Evolutionary conservation across 2,888 invertebrate genomes (phyloP), one percentile per base, ranked within the genome.

Genomic region (Craniophora ligustri): DNA sequence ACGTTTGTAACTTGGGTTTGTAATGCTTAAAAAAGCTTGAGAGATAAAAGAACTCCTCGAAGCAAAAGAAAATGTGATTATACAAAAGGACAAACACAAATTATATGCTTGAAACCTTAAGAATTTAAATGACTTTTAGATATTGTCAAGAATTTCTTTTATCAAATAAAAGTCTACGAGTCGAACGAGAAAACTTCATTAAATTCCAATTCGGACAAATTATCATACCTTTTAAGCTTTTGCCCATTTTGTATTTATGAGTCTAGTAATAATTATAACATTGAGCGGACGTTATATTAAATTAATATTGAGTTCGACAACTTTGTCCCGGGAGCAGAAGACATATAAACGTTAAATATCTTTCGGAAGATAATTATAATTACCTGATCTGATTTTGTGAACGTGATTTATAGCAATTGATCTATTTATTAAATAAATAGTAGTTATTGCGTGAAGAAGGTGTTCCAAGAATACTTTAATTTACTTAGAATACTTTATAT

Each of bases 191-290:
- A 58, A 57, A 44, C 53, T 62, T 67, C 53, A 71, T 65, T 65
- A 57, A 56, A 62, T 53, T 56, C 30, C 36, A 56, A 58, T 72
- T 72, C 47, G 13, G 7, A 38, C 30, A 62, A 56, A 67, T 71
- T 74, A 60, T 56, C 40, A 47, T 64, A 57, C 51, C 55, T 64
- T 54, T 50, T 58, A 50, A 54, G 50, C 39, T 35, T 57, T 56
- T 56, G 45, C 36, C 58, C 28, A 57, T 56, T 54, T 42, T 51
- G 13, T 58, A 18, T 45, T 57, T 40, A 47, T 51, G 38, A 32
- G 31, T 31, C 46, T 50, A 50, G 55, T 59, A 51, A 73, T 59
- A 51, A 73, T 66, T 51, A 57, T 14, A 39, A 51, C 31, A 44
- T 53, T 50, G 7, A 64, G 38, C 5, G 40, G 45, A 41, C 23